A percentile compares a stretch with the other conserved stretches of the same genome.
Evolutionary conservation across 2,888 invertebrate species (phyloP).

Genomic region (Horisme vitalbata): DNA sequence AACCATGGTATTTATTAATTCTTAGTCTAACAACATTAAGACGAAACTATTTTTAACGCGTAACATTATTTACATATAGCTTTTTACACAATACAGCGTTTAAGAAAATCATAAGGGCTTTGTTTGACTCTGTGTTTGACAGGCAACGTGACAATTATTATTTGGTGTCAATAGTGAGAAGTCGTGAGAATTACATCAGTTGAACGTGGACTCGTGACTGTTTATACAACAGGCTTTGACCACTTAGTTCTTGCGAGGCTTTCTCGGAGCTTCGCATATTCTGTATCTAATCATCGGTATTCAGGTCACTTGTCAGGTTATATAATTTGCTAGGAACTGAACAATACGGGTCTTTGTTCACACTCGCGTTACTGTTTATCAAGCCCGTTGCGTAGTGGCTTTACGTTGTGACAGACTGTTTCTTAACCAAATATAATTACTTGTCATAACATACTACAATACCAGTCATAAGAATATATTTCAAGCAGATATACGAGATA

Average conservation of each 20-base stretch:
- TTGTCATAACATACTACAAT: too few relatives aligned
- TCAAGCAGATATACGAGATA: too few relatives aligned
- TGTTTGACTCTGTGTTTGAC: slow-evolving; percentile 44
- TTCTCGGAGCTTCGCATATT: slow-evolving; percentile 27
- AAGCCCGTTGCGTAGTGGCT: too few relatives aligned
- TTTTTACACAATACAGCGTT: slow-evolving; percentile 21
- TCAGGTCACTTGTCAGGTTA: slow-evolving; percentile 22
- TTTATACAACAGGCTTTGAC: slow-evolving; percentile 35
- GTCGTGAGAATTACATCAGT: slow-evolving; percentile 53
- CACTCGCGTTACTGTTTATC: not conserved
- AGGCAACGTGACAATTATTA: slow-evolving; percentile 50
- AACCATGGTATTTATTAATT: too few relatives aligned
- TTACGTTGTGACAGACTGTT: too few relatives aligned
- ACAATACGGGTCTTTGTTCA: not conserved
- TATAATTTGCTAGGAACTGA: slow-evolving; percentile 5
- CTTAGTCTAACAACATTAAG: too few relatives aligned
- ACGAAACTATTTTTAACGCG: too few relatives aligned
- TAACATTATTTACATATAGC: not conserved
- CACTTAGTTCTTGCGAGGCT: slow-evolving; percentile 29
- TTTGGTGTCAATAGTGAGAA: slow-evolving; percentile 52
- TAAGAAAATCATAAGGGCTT: slow-evolving; percentile 33
- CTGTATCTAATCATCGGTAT: slow-evolving; percentile 29
- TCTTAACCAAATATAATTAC: too few relatives aligned
- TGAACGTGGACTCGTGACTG: slow-evolving; percentile 44
- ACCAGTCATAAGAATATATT: too few relatives aligned